phyloP scores from a whole-genome alignment of 23 tunicate species.

The Diplosoma virens region DNA sequence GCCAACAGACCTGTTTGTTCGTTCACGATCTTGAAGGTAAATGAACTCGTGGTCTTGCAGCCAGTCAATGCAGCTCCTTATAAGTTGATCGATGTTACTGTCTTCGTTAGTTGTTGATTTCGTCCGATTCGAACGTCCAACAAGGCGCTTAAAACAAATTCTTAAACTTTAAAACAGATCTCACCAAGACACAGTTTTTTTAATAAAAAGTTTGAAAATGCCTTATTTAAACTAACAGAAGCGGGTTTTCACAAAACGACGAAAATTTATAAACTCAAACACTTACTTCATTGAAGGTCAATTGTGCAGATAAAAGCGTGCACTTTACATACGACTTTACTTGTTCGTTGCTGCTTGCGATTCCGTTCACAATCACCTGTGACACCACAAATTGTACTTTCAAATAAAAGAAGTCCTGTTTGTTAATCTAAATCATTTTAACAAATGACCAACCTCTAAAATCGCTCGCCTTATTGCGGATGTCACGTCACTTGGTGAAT shows the following conservation, averaged over 20 bases:
- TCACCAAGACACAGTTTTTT: too few relatives aligned
- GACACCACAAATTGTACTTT: neutral
- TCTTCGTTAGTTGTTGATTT: too few relatives aligned
- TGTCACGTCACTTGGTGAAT: constrained; percentile 29
- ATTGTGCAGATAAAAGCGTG: constrained; percentile 51
- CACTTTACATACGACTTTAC: constrained; percentile 52
- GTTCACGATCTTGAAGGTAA: constrained; percentile 19
- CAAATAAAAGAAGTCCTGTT: neutral
- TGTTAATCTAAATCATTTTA: neutral
- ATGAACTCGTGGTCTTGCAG: constrained; percentile 81
- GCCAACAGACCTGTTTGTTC: too few relatives aligned
- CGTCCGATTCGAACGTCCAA: too few relatives aligned
- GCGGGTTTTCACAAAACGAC: neutral
- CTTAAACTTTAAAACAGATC: too few relatives aligned
- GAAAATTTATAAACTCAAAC: neutral
- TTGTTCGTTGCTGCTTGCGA: constrained; percentile 34
- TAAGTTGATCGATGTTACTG: neutral
- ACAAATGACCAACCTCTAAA: constrained; percentile 50
- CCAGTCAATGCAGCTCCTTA: constrained; percentile 51
- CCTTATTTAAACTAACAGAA: too few relatives aligned
- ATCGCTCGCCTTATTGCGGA: constrained; percentile 68
- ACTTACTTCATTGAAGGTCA: neutral
- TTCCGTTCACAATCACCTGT: constrained; percentile 72
- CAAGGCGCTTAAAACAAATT: too few relatives aligned
- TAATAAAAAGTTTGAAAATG: too few relatives aligned